Percentiles rank a stretch among this genome's conserved stretches.
These are phyloP conservation scores for Papilio helenus DNA, from an alignment of 1,140 invertebrate genomes.

Conservation along the genomic window DNA sequence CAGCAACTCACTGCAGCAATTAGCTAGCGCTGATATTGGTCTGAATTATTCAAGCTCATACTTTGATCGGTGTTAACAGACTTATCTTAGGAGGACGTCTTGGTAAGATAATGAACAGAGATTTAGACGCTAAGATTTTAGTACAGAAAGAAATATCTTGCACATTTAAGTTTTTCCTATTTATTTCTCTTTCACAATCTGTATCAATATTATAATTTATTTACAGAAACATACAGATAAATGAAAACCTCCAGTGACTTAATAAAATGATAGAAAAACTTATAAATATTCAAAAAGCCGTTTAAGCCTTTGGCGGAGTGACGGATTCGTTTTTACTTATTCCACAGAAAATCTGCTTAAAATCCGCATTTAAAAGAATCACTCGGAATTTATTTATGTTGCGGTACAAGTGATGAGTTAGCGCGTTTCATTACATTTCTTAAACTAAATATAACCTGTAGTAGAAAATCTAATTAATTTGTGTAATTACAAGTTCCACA, in stretches of 20 bases:
- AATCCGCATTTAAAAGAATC: slow-evolving; percentile 82
- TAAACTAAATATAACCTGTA: neutral
- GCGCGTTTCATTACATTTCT: neutral
- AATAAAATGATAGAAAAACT: slow-evolving; percentile 81
- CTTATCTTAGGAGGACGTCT: neutral
- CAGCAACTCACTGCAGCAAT: slow-evolving; percentile 49
- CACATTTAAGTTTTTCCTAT: neutral
- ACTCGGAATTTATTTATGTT: slow-evolving; percentile 79
- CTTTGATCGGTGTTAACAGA: slow-evolving; percentile 15
- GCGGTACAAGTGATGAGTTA: slow-evolving; percentile 45
- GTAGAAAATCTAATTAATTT: neutral
- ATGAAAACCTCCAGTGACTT: slow-evolving; percentile 60
- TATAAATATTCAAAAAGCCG: slow-evolving; percentile 80
- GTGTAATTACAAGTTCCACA: neutral
- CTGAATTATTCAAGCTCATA: slow-evolving; percentile 50
- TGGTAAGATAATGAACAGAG: neutral
- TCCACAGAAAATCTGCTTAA: slow-evolving; percentile 82
- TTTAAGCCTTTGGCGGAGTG: slow-evolving; percentile 76
- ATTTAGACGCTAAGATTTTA: no score
- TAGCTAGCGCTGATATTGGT: slow-evolving; percentile 62
- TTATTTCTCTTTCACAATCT: neutral
- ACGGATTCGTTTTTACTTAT: slow-evolving; percentile 82
- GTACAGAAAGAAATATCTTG: neutral
- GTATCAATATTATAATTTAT: slow-evolving; percentile 39
- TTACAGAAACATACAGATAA: slow-evolving; percentile 36